These are phyloP conservation scores for Sialis fuliginosa DNA, from an alignment of 2,888 invertebrate species.

Conservation along the genomic window DNA sequence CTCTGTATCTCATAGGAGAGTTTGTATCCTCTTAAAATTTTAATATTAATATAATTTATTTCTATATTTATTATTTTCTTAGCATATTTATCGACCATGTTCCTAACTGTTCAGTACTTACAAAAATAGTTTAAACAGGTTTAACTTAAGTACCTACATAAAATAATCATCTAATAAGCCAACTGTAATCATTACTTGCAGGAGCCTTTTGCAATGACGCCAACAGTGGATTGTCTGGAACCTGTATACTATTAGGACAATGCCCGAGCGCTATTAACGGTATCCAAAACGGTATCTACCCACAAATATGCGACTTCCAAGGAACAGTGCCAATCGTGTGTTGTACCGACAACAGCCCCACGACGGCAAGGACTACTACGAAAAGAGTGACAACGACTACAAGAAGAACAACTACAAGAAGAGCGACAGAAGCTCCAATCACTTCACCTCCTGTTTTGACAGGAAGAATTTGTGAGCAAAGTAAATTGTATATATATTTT, in stretches of 20 bases:
- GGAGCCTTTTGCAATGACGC: background rate
- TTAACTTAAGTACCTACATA: too few species aligned
- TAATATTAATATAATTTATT: too few species aligned
- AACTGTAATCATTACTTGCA: background rate
- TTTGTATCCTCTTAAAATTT: too few species aligned
- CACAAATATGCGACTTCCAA: background rate
- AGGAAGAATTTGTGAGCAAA: background rate
- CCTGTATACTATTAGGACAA: background rate
- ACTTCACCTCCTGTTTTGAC: background rate
- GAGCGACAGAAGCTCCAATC: background rate
- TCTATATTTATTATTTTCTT: too few species aligned
- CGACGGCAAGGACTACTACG: background rate
- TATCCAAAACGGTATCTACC: background rate
- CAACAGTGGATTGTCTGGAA: background rate
- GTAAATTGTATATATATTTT: background rate
- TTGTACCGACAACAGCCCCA: background rate
- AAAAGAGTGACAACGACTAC: background rate
- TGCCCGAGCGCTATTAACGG: background rate
- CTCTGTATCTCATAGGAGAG: too few species aligned
- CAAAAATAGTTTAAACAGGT: too few species aligned
- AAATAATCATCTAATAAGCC: too few species aligned
- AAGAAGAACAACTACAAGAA: background rate
- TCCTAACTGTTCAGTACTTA: too few species aligned
- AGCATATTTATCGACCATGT: too few species aligned
- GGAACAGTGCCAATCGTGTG: background rate